These are phyloP conservation scores for Acleris literana DNA, from an alignment of 2,888 invertebrate species.

Conservation along the genomic window DNA sequence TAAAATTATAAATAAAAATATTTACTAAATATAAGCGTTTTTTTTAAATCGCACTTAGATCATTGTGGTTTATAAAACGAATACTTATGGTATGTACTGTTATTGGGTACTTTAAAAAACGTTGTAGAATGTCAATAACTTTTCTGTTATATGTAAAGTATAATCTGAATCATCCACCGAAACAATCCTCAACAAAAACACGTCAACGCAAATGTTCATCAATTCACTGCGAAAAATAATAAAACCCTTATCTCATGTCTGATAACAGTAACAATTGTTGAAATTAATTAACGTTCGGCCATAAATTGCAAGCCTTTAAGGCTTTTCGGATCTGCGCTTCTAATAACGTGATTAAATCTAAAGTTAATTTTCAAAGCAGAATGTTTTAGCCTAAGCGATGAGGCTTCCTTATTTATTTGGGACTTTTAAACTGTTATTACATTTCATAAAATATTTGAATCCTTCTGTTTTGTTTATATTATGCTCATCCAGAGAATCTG, in stretches of 20 bases:
- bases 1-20: neutral
- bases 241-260: constrained; percentile 22
- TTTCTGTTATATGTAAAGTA: too few relatives aligned
- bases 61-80: too few relatives aligned
- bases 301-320: constrained; percentile 52
- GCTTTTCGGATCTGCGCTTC: constrained; percentile 19
- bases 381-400: neutral
- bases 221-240: constrained; percentile 20
- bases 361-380: constrained; percentile 21
- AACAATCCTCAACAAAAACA: neutral
- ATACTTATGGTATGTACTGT: too few relatives aligned
- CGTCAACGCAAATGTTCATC: neutral
- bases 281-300: constrained; percentile 70
- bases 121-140: too few relatives aligned
- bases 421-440: neutral
- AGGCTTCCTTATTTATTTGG: neutral
- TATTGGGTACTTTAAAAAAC: too few relatives aligned
- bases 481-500: too few relatives aligned
- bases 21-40: too few relatives aligned
- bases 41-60: too few relatives aligned
- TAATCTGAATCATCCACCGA: neutral
- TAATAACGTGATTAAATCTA: constrained; percentile 24
- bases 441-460: too few relatives aligned
- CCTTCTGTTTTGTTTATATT: too few relatives aligned
- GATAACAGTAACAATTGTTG: constrained; percentile 54